Evolutionary conservation across 2,113 vertebrate species (phyloP).

Genomic region (Indicator maculatus): DNA sequence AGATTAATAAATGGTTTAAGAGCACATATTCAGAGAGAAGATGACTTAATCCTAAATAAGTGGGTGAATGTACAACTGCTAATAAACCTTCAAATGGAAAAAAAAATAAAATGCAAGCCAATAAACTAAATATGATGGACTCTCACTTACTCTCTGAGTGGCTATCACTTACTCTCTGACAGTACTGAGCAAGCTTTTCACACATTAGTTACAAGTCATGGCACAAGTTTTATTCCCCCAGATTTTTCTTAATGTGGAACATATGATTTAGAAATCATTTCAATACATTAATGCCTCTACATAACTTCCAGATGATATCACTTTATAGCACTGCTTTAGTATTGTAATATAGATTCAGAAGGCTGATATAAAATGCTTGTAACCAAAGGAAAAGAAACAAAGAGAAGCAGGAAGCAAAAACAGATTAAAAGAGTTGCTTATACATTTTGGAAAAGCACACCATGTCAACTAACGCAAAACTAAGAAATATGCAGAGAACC

Average conservation of each 20-base stretch:
- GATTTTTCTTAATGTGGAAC: conserved; percentile 39
- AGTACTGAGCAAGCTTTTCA: conserved; percentile 9
- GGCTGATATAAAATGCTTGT: conserved; percentile 54
- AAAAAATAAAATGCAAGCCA: conserved; percentile 9
- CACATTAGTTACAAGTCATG: conserved; percentile 39
- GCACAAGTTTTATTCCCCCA: conserved; percentile 51
- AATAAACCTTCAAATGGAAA: conserved; percentile 32
- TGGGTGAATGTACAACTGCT: conserved; percentile 3
- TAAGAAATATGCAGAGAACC: not conserved
- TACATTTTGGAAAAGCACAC: not conserved
- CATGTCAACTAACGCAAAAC: not conserved
- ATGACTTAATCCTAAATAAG: conserved; percentile 33
- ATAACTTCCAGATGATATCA: conserved; percentile 53
- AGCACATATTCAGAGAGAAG: not conserved
- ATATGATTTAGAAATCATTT: conserved; percentile 66
- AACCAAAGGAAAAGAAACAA: conserved; percentile 31
- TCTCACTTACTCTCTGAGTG: not conserved
- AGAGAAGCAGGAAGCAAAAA: conserved; percentile 6
- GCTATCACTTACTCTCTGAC: conserved; percentile 43
- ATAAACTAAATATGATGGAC: conserved; percentile 29
- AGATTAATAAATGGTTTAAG: conserved; percentile 46
- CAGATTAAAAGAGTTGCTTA: not conserved
- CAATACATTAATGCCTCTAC: conserved; percentile 55
- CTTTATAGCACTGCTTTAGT: conserved; percentile 32
- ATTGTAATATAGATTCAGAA: conserved; percentile 51